phyloP scores from a whole-genome alignment of 2,888 invertebrate genomes.

The Eupeodes latifasciatus region DNA sequence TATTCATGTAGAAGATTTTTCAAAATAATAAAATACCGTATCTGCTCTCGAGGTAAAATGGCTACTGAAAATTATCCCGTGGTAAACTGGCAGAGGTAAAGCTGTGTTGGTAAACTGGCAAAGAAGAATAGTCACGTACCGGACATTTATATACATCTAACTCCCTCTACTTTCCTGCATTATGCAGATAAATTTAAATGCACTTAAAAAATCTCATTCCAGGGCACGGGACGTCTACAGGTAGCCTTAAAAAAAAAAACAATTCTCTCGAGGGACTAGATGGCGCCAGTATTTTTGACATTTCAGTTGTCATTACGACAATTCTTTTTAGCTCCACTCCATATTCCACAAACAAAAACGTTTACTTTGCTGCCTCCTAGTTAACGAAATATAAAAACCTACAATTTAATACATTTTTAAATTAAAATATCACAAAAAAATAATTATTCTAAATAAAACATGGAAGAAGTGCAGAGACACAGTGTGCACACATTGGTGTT shows the following conservation, averaged over 20 bases:
- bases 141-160: no score
- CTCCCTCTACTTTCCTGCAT: no score
- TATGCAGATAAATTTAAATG: no score
- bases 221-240: background rate
- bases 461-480: slow-evolving; percentile 96
- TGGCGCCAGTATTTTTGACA: slow-evolving; percentile 1
- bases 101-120: no score
- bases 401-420: background rate
- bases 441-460: slow-evolving; percentile 82
- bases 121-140: no score
- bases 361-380: slow-evolving; percentile 17
- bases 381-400: background rate
- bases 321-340: background rate
- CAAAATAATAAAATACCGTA: no score
- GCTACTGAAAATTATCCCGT: no score
- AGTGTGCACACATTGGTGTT: slow-evolving; percentile 99
- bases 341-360: slow-evolving; percentile 49
- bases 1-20: no score
- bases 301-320: slow-evolving; percentile 19
- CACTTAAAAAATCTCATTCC: no score
- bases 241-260: background rate
- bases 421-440: background rate
- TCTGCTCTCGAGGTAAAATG: no score
- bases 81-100: no score
- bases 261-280: background rate